Evolutionary conservation across 2,888 invertebrate species (phyloP), one percentile per base, ranked within the genome.

Genomic region (Philereme transversata): DNA sequence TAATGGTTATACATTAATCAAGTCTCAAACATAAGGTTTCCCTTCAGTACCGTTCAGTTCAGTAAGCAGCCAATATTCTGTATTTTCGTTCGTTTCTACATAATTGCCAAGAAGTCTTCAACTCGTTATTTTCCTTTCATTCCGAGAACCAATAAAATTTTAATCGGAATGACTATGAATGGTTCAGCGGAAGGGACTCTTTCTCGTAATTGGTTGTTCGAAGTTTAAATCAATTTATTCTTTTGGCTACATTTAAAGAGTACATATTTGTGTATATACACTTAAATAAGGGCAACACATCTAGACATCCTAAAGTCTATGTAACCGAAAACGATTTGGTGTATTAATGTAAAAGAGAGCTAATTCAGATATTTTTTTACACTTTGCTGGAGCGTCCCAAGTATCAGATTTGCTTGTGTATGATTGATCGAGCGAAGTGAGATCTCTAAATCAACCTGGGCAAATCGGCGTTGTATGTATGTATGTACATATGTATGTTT

Each of bases 141-240:
- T 65, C 62, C 46, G 33, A 51, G 60, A 60, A 62, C 52, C 58
- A 62, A 64, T 64, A 66, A 58, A 62, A 68, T 60, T 64, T 66
- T 68, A 66, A 66, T 66, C 64, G 64, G 53, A 59, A 68, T 51
- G 61, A 65, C 64, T 63, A 69, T 57, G 57, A 65, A 69, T 57
- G 57, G 60, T 54, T 59, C 45, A 41, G 33, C 34, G 55, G 55
- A 59, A 60, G 62, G 50, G 59, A 40, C 45, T 64, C 51, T 54
- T 64, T 60, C 62, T 58, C 48, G 46, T 57, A 55, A 65, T 60
- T 62, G 52, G 40, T 47, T 50, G 57, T 61, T 68, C 46, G 61
- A 41, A 60, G 56, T 57, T 67, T 63, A 40, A 51, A 43, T 45
- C 55, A 59, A 55, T 61, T 49, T 38, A 55, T 60, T 45, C 51